Base-by-base conservation (phyloP, 2,797 vertebrate species). In the Liasis olivaceus region DNA sequence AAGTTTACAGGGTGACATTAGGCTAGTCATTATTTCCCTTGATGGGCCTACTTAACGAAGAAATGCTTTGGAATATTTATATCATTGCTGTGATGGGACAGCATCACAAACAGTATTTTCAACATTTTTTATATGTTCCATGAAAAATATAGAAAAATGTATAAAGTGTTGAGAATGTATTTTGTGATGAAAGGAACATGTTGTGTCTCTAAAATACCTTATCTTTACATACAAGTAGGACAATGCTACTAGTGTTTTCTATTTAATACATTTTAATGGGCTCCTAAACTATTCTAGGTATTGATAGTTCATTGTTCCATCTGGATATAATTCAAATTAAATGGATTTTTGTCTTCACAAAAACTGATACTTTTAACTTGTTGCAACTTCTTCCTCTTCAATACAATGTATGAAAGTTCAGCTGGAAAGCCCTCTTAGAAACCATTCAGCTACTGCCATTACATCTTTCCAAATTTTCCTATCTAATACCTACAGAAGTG, bases 191-290 rank as follows among this genome's bases (percentile, higher is more conserved):
- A 62, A 88, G 13, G 3, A 64, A 24, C 4, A 36, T 42, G 54
- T 64, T 93, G 8, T 6, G 3, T 81, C 8, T 62, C 22, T 62
- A 92, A 93, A n/a, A 64, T 63, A 54, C 77, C 51, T 0, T 36
- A 1, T 81, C 20, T 64, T 24, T 62, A 4, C 28, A 14, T n/a
- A 66, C 36, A 4, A 72, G n/a, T 0, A 0, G 3, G 42, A 28
- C 77, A 91, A 20, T 93, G 13, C 58, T 93, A 28, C 77, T 92
- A 42, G 63, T 3, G 86, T 92, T 93, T 87, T 89, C 69, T 93
- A 0, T 92, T 93, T 90, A 88, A 90, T 91, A 59, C 17, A 36
- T 93, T 12, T 85, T 0, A 77, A 87, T 81, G 85, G 9, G 0
- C 87, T 81, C 62, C 1, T 92, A 86, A 42, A 84, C 89, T n/a